Base-by-base conservation (phyloP, 30 jellyfish, hydroid and myxozoan species). In the Pelagia noctiluca region DNA sequence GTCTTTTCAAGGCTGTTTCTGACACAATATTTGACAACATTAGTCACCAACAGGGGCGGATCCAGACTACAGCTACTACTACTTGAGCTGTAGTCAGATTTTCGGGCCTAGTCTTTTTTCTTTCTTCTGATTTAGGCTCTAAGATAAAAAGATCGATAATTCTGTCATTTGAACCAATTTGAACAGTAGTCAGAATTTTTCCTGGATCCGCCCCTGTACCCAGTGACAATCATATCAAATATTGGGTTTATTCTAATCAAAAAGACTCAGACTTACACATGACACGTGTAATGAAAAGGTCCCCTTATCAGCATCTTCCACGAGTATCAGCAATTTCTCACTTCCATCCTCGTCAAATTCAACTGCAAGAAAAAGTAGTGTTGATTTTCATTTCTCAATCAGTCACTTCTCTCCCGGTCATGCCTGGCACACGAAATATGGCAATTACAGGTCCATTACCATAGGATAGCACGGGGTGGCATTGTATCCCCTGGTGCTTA, bases 231-330 rank as follows among this genome's bases (percentile, higher is more conserved):
- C 18, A 10, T 8, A 3, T 64, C 50, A 12, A 11, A 4, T 3
- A 4, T 30, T 3, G 11, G 36, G 28, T 69, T 10, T 11, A 35
- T 33, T 18, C 5, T 10, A 11, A 13, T 5, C 28, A 69, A 7
- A 69, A 35, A 69, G n/a, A 11, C 10, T 2, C 35, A 21, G 31
- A 1, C 68, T 30, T 60, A 77, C 88, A 63, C 34, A 60, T 31
- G 88, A 73, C 0, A 77, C 23, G 52, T 22, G 23, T 5, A 77
- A 28, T n/a, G 50, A 33, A 36, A 57, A 35, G 47, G 78, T 50
- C 2, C 88, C 88, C 35, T 60, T 77, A 11, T 77, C 26, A 31
- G 33, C 79, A 35, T 77, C 88, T 18, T 13, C 49, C 11, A 77
- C 32, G 4, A 60, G 32, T 37, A 77, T 57, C 28, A 2, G 22